phyloP scores from a whole-genome alignment of 1,140 invertebrate species.

The Heliconius nattereri region DNA sequence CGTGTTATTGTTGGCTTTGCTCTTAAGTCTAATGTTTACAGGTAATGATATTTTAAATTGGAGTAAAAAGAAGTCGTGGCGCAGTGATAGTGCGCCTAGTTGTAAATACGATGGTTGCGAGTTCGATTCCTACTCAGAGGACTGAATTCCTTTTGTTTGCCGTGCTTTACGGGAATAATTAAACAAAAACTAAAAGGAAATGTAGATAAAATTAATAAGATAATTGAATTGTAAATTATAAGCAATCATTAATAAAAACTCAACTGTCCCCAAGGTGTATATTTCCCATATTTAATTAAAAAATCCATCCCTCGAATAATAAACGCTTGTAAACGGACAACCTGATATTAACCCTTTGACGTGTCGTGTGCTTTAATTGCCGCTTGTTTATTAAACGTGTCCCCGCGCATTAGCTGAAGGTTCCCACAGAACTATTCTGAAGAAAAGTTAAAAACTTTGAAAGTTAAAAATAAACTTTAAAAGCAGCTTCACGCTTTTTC shows the following conservation, averaged over 20 bases:
- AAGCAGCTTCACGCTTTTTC: too few species aligned
- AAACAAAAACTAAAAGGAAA: too few species aligned
- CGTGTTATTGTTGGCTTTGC: not conserved
- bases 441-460: not conserved
- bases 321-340: slow-evolving; percentile 47
- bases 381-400: slow-evolving; percentile 69
- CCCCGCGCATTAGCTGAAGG: slow-evolving; percentile 53
- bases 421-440: slow-evolving; percentile 50
- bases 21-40: not conserved
- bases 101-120: too few species aligned
- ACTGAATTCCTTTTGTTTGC: too few species aligned
- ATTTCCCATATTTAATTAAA: slow-evolving; percentile 18
- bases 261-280: not conserved
- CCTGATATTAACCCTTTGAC: slow-evolving; percentile 74
- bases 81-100: too few species aligned
- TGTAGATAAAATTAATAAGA: too few species aligned
- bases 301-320: slow-evolving; percentile 21
- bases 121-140: too few species aligned
- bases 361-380: slow-evolving; percentile 70
- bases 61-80: too few species aligned
- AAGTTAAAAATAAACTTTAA: not conserved
- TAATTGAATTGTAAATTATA: too few species aligned
- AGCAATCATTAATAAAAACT: not conserved
- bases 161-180: too few species aligned
- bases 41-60: too few species aligned